Conservation (phyloP, 2,797 vertebrate species). For the Lepus townsendii region DNA sequence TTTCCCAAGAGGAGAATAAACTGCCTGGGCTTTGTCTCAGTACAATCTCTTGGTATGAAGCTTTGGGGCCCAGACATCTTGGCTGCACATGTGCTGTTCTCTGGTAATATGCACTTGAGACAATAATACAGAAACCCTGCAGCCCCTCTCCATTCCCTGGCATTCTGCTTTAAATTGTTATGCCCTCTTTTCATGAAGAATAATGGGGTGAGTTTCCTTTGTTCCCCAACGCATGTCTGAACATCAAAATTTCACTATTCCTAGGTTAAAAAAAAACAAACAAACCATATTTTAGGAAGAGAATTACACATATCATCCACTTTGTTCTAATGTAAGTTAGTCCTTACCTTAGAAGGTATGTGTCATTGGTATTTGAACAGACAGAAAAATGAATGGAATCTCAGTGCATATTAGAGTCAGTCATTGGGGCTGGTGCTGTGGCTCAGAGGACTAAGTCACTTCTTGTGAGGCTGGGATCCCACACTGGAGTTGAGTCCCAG, state of each 20-base stretch:
- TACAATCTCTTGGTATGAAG: neutral
- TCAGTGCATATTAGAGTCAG: neutral
- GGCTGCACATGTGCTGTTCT: neutral
- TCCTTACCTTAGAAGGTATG: neutral
- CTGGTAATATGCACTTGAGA: neutral
- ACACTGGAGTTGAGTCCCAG: too few relatives aligned
- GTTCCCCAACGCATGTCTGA: neutral
- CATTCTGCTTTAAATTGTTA: neutral
- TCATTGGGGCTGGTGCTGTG: neutral
- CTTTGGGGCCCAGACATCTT: neutral
- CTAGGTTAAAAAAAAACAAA: neutral
- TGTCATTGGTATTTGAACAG: neutral
- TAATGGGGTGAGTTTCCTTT: conserved; percentile 2
- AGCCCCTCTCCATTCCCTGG: neutral
- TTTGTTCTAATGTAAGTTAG: neutral
- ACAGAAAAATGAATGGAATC: neutral
- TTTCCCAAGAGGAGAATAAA: conserved; percentile 14
- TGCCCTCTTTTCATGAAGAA: neutral
- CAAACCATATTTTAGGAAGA: conserved; percentile 6
- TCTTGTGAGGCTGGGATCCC: too few relatives aligned
- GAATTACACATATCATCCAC: neutral
- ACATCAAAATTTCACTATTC: conserved; percentile 9
- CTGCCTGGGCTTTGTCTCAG: neutral
- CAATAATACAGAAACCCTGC: neutral
- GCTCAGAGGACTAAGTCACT: too few relatives aligned